These are phyloP conservation scores for Pyrrhia umbra DNA, from an alignment of 2,888 invertebrate genomes.

Conservation along the genomic window DNA sequence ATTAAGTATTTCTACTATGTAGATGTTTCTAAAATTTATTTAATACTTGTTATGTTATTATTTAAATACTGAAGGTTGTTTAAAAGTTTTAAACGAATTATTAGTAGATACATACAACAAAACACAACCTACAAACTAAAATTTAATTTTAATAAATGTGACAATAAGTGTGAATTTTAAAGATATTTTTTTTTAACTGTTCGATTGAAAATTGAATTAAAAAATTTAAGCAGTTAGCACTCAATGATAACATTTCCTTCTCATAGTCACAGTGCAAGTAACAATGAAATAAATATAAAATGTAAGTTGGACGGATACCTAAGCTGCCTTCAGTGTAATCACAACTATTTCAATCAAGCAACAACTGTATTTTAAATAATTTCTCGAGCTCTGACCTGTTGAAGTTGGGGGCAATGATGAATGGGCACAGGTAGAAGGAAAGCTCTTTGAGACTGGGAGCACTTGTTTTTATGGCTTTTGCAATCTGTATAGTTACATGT, in stretches of 20 bases:
- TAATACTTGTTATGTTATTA: conserved; percentile 65
- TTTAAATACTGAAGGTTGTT: conserved; percentile 63
- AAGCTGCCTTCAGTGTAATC: conserved; percentile 66
- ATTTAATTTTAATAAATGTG: conserved; percentile 39
- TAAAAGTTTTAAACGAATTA: conserved; percentile 52
- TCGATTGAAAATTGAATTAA: neutral
- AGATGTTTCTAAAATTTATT: conserved; percentile 51
- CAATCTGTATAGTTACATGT: conserved; percentile 87
- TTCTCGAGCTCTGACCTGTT: conserved; percentile 85
- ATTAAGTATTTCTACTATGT: conserved; percentile 57
- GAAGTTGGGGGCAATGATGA: conserved; percentile 85
- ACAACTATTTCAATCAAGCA: conserved; percentile 82
- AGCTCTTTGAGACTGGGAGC: conserved; percentile 87
- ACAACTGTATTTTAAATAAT: conserved; percentile 87
- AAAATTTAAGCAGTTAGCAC: neutral
- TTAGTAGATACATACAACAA: conserved; percentile 68
- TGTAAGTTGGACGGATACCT: conserved; percentile 73
- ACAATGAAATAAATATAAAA: conserved; percentile 52
- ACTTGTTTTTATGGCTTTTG: conserved; percentile 85
- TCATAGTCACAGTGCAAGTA: conserved; percentile 19
- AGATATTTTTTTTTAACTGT: neutral
- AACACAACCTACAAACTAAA: conserved; percentile 63
- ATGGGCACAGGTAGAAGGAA: conserved; percentile 88
- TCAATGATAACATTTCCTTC: conserved; percentile 5
- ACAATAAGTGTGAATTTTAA: conserved; percentile 1